phyloP scores from a whole-genome alignment of 2,797 vertebrate species.

The Dendrocincla tyrannina region DNA sequence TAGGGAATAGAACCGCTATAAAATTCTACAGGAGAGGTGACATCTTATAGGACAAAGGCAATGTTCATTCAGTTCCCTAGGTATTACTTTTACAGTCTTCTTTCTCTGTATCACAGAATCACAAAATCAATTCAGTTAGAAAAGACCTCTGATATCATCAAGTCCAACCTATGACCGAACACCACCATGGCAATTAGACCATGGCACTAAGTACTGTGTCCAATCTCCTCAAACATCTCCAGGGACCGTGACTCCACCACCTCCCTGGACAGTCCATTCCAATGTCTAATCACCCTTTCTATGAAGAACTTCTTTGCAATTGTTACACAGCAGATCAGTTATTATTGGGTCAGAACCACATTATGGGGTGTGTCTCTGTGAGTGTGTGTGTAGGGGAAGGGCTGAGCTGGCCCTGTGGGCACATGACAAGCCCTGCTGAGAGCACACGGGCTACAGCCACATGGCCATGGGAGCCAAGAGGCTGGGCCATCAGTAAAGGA shows the following conservation, averaged over 20 bases:
- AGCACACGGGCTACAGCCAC: too few species aligned
- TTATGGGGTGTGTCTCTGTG: too few species aligned
- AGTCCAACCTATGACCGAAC: not conserved
- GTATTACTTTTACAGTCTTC: not conserved
- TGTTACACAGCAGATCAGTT: too few species aligned
- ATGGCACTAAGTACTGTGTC: not conserved
- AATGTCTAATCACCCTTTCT: not conserved
- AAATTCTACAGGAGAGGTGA: not conserved
- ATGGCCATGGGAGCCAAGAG: too few species aligned
- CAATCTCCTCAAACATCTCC: not conserved
- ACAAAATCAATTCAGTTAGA: not conserved
- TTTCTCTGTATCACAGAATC: not conserved
- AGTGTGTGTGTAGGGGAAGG: too few species aligned
- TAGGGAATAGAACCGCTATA: not conserved
- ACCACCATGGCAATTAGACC: not conserved
- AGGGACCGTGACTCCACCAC: accelerated
- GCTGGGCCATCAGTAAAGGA: too few species aligned
- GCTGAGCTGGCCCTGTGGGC: too few species aligned
- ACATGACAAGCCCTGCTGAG: too few species aligned
- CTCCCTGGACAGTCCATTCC: not conserved
- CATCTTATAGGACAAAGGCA: not conserved
- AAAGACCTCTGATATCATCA: not conserved
- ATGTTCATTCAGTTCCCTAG: not conserved
- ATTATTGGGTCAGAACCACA: too few species aligned
- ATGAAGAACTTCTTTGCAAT: not conserved